phyloP scores from a whole-genome alignment of 1,140 invertebrate genomes.

The Euschistus heros region DNA sequence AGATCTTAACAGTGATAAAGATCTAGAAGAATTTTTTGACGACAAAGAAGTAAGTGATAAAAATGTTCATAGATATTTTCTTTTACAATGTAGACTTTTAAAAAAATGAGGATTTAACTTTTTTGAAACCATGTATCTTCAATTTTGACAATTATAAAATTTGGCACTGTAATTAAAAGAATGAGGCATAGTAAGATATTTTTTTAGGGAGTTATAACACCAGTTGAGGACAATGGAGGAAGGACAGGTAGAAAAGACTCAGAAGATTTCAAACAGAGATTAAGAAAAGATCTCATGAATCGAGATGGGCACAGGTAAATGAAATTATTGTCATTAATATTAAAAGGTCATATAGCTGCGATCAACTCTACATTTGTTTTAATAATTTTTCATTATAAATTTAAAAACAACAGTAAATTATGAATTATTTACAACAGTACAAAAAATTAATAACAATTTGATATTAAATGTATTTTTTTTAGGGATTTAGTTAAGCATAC shows the following conservation, averaged over 20 bases:
- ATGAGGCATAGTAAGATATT: too few relatives aligned
- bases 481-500: constrained; percentile 58
- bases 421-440: too few relatives aligned
- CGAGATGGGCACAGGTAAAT: constrained; percentile 61
- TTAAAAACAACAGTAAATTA: too few relatives aligned
- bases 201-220: constrained; percentile 25
- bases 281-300: constrained; percentile 71
- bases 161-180: too few relatives aligned
- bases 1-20: constrained; percentile 5
- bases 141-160: too few relatives aligned
- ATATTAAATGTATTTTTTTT: constrained; percentile 30
- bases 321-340: too few relatives aligned
- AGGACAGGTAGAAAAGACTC: constrained; percentile 46
- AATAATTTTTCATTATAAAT: too few relatives aligned
- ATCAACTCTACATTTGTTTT: too few relatives aligned
- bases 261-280: constrained; percentile 58
- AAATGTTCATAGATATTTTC: constrained; percentile 13
- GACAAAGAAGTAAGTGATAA: background rate
- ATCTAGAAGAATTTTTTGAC: constrained; percentile 9
- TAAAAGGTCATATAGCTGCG: too few relatives aligned
- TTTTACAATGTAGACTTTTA: background rate
- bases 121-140: too few relatives aligned
- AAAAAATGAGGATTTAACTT: too few relatives aligned
- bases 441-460: too few relatives aligned
- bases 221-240: constrained; percentile 30